Base-by-base conservation (phyloP, 1,140 invertebrate species). In the Drosophila sulfurigaster region DNA sequence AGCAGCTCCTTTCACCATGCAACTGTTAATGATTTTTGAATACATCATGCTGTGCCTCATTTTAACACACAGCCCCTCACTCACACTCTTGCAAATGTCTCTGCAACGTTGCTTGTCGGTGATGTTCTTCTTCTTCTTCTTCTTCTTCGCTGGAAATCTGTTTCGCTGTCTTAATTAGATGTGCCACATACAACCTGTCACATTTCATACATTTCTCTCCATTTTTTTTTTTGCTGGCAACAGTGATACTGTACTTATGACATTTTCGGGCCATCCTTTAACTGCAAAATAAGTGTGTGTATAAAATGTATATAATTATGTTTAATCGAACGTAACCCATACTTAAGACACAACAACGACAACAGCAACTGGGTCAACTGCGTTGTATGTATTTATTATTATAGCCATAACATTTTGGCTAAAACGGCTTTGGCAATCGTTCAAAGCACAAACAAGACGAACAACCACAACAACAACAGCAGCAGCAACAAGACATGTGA, bases 1-100 rank as follows among this genome's bases (percentile, higher is more conserved):
- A n/a, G 57, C 35, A 59, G 59, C 71, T 66, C 81, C 77, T 77
- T 79, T 79, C 77, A 79, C 77, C 77, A 69, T 54, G 59, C 10
- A 49, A 20, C 66, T 56, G 62, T 87, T 87, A 88, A 87, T 87
- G 77, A 82, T 87, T 87, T 87, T 74, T 74, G 82, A 87, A 87
- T 82, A 79, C 80, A 80, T 79, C 82, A 82, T 68, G 82, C 83
- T 88, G 82, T 72, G 82, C 66, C 66, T 68, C 59, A 70, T 81
- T 81, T 81, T 81, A 63, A 51, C 59, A 41, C 67, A 66, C 65
- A 81, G 75, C 66, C 58, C 57, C 43, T 11, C 30, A 45, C 32
- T 32, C 46, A 10, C 28, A 45, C 25, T 60, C 41, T 59, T 10
- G 64, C 30, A 30, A 48, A 64, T 45, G 49, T 79, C 56, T 72